Base-by-base conservation (phyloP, 2,113 vertebrate genomes). In the Ia io region DNA sequence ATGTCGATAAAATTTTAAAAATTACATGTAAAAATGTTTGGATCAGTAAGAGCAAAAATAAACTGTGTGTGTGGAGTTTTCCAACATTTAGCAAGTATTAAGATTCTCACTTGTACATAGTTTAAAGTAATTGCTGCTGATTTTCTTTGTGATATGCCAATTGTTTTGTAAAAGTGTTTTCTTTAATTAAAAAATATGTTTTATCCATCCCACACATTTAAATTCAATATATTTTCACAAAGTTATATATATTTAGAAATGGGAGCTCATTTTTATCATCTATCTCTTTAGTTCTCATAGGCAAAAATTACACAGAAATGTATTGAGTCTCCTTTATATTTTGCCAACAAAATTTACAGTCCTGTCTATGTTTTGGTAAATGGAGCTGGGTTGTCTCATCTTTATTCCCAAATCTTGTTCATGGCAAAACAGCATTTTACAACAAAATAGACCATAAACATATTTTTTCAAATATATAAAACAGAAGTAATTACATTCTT, bases 401-500 rank as follows among this genome's bases (percentile, higher is more conserved):
- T 83, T 94, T 96, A 91, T 59, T 88, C 74, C 23, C 25, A 84
- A n/a, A 56, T 93, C 94, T 73, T 86, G 14, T 71, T 92, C 86
- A 84, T 32, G 83, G 86, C 83, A 89, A 44, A 90, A 42, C 65
- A 95, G 85, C n/a, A 13, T 25, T 90, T 22, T 71, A 78, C 28
- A 94, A 82, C 47, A 91, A 95, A 97, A 94, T 11, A 97, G 56
- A 93, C 16, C 32, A 82, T 84, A 65, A 90, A 90, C 10, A 37
- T 70, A 40, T 91, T 96, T 96, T 69, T 85, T 95, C 83, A 94
- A 92, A 90, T 95, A 51, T 95, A 51, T 93, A 83, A 97, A 86
- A 88, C 32, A 93, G 47, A 89, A 93, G n/a, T 94, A 94, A 96
- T 97, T 97, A 91, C 42, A 93, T 79, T 95, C 51, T 84, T 32